Evolutionary conservation across 2,888 invertebrate species (phyloP).

Genomic region (Boloria selene): DNA sequence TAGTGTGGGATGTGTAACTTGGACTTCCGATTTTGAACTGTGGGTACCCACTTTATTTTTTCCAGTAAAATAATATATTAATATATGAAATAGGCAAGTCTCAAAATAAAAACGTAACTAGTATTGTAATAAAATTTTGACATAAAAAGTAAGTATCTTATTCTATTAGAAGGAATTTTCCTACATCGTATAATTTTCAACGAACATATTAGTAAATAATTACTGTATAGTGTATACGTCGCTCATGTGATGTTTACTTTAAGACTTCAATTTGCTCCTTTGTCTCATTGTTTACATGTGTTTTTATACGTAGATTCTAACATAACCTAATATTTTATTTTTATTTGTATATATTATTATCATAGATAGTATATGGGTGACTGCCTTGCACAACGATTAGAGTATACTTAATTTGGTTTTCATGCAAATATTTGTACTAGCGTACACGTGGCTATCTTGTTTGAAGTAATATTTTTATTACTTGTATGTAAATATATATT

Average conservation of each 20-base stretch:
- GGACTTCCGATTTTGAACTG: too few species aligned
- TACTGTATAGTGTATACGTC: too few species aligned
- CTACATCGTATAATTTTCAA: not conserved
- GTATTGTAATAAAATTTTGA: too few species aligned
- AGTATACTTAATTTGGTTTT: not conserved
- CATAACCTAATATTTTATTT: not conserved
- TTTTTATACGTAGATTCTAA: not conserved
- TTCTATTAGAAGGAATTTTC: too few species aligned
- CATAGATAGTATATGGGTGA: not conserved
- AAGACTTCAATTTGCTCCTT: constrained; percentile 1
- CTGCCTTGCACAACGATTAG: constrained; percentile 2
- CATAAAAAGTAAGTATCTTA: too few species aligned
- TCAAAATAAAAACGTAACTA: too few species aligned
- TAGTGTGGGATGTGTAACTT: too few species aligned
- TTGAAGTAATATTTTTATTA: not conserved
- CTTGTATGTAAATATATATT: too few species aligned
- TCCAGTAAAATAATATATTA: too few species aligned
- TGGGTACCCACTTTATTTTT: too few species aligned
- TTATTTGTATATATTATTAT: constrained; percentile 8
- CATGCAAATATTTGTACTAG: constrained; percentile 10
- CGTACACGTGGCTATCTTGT: not conserved
- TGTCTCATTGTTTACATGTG: not conserved
- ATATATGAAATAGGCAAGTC: too few species aligned
- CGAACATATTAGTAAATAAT: not conserved
- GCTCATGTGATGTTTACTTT: constrained; percentile 2